phyloP scores from a whole-genome alignment of 2,113 vertebrate species.

The Ardeotis arabs region DNA sequence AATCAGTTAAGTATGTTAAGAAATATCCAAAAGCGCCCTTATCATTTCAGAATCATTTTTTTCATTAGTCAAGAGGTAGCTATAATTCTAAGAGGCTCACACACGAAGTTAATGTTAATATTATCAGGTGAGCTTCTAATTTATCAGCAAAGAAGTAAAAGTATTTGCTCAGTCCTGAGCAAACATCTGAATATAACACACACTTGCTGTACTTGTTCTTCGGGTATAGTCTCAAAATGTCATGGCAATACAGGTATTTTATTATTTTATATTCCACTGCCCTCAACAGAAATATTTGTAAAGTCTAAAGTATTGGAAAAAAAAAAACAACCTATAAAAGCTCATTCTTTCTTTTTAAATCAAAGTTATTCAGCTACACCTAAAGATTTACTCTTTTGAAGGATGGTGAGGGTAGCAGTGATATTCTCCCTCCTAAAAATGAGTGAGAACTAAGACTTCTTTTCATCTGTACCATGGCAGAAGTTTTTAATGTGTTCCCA shows the following conservation, averaged over 20 bases:
- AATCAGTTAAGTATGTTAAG: conserved; percentile 54
- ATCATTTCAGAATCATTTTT: conserved; percentile 18
- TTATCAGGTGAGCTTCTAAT: conserved; percentile 36
- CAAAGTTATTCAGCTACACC: not conserved
- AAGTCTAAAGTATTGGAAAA: not conserved
- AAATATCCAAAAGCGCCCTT: conserved; percentile 1
- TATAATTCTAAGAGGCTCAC: conserved; percentile 30
- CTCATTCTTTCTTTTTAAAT: not conserved
- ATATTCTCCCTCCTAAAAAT: not conserved
- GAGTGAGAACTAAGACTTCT: not conserved
- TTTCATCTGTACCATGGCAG: not conserved
- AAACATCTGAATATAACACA: conserved; percentile 21
- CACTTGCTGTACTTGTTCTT: not conserved
- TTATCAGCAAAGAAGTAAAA: conserved; percentile 20
- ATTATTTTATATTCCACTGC: not conserved
- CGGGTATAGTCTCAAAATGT: not conserved
- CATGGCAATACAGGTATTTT: not conserved
- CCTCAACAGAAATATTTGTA: not conserved
- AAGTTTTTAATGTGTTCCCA: not conserved
- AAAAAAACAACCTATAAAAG: not conserved
- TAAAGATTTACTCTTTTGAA: not conserved
- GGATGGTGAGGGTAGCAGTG: not conserved
- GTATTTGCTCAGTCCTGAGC: conserved; percentile 28
- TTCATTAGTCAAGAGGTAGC: conserved; percentile 49
- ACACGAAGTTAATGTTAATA: conserved; percentile 10